Evolutionary conservation across 2,888 invertebrate genomes (phyloP).

Genomic region (Calliphora vomitoria): DNA sequence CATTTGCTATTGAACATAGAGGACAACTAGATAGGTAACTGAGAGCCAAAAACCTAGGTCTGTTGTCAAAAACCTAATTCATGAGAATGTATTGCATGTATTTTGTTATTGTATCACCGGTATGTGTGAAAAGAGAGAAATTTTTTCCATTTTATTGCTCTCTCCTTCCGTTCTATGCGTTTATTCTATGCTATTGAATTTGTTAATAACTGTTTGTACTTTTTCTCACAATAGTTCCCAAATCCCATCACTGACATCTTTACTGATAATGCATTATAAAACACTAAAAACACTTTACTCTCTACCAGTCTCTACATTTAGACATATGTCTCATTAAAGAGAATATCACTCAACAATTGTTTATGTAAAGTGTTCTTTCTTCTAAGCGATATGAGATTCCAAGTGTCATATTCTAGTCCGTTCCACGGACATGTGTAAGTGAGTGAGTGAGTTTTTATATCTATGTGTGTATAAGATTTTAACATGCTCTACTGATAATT

Average conservation of each 20-base stretch:
- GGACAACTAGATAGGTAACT: too few relatives aligned
- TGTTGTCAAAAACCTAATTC: too few relatives aligned
- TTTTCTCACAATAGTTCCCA: background rate
- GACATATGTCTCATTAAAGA: slow-evolving; percentile 21
- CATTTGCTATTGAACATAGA: too few relatives aligned
- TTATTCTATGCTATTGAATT: too few relatives aligned
- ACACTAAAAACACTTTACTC: background rate
- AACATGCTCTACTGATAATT: slow-evolving; percentile 60
- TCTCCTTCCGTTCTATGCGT: too few relatives aligned
- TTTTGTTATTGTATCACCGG: too few relatives aligned
- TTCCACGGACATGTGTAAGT: background rate
- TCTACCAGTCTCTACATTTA: background rate
- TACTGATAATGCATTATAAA: slow-evolving; percentile 7
- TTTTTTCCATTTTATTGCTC: too few relatives aligned
- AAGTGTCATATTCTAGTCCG: slow-evolving; percentile 54
- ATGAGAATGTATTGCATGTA: too few relatives aligned
- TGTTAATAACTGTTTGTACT: too few relatives aligned
- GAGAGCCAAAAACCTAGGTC: too few relatives aligned
- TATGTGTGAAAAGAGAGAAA: too few relatives aligned
- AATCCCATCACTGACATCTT: background rate
- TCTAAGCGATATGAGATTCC: slow-evolving; percentile 33
- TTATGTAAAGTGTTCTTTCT: slow-evolving; percentile 8
- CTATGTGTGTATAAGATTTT: background rate
- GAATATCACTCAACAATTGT: slow-evolving; percentile 38
- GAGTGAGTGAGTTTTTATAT: background rate